These are phyloP conservation scores for Philotrypesis tridentata DNA, from an alignment of 1,140 invertebrate species.

Conservation along the genomic window DNA sequence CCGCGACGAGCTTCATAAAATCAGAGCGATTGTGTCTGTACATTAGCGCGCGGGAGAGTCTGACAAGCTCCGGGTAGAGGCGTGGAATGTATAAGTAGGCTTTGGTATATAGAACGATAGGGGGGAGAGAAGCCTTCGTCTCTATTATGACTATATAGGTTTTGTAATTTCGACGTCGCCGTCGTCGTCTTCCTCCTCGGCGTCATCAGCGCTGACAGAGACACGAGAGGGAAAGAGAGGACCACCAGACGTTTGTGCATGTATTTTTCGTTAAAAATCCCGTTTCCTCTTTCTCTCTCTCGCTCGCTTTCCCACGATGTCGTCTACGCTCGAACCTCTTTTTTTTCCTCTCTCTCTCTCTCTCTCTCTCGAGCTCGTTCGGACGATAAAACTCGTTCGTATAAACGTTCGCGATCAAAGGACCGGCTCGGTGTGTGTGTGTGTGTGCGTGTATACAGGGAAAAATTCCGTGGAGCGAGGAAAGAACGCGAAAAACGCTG, in stretches of 20 bases:
- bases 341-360: too few relatives aligned
- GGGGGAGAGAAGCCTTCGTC: background rate
- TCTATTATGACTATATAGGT: background rate
- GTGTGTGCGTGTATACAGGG: too few relatives aligned
- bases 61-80: background rate
- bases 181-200: too few relatives aligned
- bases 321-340: background rate
- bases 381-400: background rate
- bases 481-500: too few relatives aligned
- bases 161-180: background rate
- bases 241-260: too few relatives aligned
- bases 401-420: background rate
- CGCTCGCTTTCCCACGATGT: too few relatives aligned
- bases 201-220: too few relatives aligned
- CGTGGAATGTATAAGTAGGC: background rate
- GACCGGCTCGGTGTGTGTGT: too few relatives aligned
- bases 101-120: background rate
- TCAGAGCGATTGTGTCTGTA: background rate
- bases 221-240: too few relatives aligned
- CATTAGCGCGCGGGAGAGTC: background rate
- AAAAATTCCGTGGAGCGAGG: too few relatives aligned
- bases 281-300: too few relatives aligned
- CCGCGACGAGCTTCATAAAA: background rate
- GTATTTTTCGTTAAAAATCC: background rate
- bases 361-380: background rate